A percentile compares a stretch with the other conserved stretches of the same genome.
Conservation (phyloP, 2,888 invertebrate genomes). For the Leptarthrus brevirostris region DNA sequence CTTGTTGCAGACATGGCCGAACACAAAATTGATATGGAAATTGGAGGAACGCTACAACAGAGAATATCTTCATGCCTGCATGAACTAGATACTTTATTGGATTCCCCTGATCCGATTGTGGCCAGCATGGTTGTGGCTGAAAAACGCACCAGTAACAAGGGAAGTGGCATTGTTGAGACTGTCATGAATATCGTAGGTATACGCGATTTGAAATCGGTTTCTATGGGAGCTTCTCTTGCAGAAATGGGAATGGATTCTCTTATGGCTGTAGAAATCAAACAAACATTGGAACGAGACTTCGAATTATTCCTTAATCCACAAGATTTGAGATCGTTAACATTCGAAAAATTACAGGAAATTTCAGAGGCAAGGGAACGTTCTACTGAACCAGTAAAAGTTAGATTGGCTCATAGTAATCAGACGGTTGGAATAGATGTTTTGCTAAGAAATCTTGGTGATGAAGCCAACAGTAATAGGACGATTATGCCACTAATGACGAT, state of each 20-base stretch:
- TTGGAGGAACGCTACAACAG: conserved; percentile 87
- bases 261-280: conserved; percentile 97
- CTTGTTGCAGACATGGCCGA: conserved; percentile 82
- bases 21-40: conserved; percentile 75
- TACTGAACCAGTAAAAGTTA: conserved; percentile 61
- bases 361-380: conserved; percentile 60
- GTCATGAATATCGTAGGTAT: conserved; percentile 78
- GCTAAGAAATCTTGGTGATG: conserved; percentile 74
- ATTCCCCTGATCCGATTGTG: conserved; percentile 76
- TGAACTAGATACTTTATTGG: conserved; percentile 79
- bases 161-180: conserved; percentile 77
- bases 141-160: conserved; percentile 74
- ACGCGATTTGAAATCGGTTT: conserved; percentile 76
- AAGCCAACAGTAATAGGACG: conserved; percentile 69
- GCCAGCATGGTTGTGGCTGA: conserved; percentile 90
- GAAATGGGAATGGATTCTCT: conserved; percentile 97
- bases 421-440: conserved; percentile 70
- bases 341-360: conserved; percentile 68
- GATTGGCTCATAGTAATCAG: conserved; percentile 60
- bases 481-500: conserved; percentile 70
- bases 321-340: conserved; percentile 84
- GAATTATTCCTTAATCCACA: conserved; percentile 87
- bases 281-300: conserved; percentile 88
- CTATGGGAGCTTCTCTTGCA: conserved; percentile 79
- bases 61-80: conserved; percentile 84